Conservation (phyloP, 2,888 invertebrate genomes). For the Orthonychiurus folsomi region DNA sequence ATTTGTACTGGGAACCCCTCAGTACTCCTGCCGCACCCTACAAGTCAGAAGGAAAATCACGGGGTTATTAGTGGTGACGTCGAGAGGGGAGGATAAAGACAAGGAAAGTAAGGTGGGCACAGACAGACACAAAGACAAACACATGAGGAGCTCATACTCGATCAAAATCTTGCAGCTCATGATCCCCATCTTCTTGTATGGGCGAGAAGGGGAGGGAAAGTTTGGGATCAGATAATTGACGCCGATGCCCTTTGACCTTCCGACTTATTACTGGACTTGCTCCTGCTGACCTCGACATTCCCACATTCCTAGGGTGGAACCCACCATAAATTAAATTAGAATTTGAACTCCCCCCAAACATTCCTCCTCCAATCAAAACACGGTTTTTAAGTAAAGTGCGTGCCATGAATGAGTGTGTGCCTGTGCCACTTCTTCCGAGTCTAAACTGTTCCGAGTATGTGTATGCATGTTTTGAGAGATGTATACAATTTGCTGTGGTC, state of each 20-base stretch:
- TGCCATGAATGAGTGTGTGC: slow-evolving; percentile 38
- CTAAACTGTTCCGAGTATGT: background rate
- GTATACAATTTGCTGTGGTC: slow-evolving; percentile 5
- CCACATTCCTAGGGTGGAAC: slow-evolving; percentile 40
- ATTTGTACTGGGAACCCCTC: slow-evolving; percentile 45
- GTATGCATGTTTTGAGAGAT: background rate
- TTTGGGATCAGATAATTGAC: slow-evolving; percentile 51
- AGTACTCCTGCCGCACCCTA: slow-evolving; percentile 40
- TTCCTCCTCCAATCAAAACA: slow-evolving; percentile 36
- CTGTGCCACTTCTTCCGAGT: slow-evolving; percentile 38
- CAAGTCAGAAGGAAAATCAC: slow-evolving; percentile 14
- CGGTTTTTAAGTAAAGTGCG: background rate
- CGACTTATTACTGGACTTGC: slow-evolving; percentile 41
- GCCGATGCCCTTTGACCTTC: slow-evolving; percentile 46
- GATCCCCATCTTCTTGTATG: slow-evolving; percentile 48
- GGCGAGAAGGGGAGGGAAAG: slow-evolving; percentile 49
- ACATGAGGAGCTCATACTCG: slow-evolving; percentile 41
- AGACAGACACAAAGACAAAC: slow-evolving; percentile 41
- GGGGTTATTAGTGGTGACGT: background rate
- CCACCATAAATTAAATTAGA: slow-evolving; percentile 40
- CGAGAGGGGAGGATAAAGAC: background rate
- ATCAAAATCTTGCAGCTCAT: slow-evolving; percentile 40
- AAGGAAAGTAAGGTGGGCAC: slow-evolving; percentile 36
- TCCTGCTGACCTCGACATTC: slow-evolving; percentile 39
- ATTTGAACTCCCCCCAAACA: slow-evolving; percentile 18